Base-by-base conservation (phyloP, 1,140 invertebrate species). In the Lucilia sericata region DNA sequence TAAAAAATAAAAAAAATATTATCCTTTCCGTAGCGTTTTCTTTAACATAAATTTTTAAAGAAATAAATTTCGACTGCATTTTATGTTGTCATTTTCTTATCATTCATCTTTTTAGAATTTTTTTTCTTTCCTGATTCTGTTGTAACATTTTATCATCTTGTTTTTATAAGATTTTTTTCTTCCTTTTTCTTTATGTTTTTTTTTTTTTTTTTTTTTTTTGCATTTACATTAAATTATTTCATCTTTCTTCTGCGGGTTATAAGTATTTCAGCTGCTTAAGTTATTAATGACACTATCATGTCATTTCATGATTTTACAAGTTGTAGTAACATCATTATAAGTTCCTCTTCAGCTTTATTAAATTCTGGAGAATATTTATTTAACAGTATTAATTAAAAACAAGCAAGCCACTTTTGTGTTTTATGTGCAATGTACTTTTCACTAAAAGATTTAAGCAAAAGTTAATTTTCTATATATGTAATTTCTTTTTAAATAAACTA, bases 201-300 rank as follows among this genome's bases (percentile, higher is more conserved):
- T n/a, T n/a, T n/a, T n/a, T n/a, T n/a, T n/a, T 30, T n/a, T 5
- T 60, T n/a, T n/a, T n/a, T n/a, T 60, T 7, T 60, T 60, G 14
- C 55, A 60, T 17, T 60, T 60, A 14, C 55, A 60, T 60, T 60
- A 60, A 7, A 14, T n/a, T 17, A 14, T n/a, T 17, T 60, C 55
- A n/a, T 1, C 12, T 13, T 70, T 70, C 19, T 70, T 19, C 8
- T 70, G 17, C 65, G 21, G 65, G n/a, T 70, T 25, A 21, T 21
- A 70, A 70, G 65, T 70, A 70, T 70, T 70, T 70, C 65, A 70
- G 65, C 65, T 70, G 65, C 65, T 70, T 70, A 70, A 70, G 65
- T 70, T 70, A 70, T 70, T 70, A 70, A 70, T 70, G 65, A 70
- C 65, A 70, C 65, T 70, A 70, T 70, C 65, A 21, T 70, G 65